These are phyloP conservation scores for Heliconius congener DNA, from an alignment of 1,140 invertebrate genomes.

Conservation along the genomic window DNA sequence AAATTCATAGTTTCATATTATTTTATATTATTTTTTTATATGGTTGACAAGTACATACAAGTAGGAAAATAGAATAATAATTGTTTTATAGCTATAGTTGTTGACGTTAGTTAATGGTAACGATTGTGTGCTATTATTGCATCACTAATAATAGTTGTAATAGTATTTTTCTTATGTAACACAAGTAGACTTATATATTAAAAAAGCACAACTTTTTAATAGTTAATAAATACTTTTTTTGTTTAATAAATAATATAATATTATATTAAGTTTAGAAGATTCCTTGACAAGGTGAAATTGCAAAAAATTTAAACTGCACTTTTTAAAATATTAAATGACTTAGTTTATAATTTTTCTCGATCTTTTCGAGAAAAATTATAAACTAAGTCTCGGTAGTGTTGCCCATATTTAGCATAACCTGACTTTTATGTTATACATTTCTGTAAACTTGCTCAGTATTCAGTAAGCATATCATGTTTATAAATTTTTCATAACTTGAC, in stretches of 20 bases:
- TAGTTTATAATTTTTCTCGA: not conserved
- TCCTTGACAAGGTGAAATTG: not conserved
- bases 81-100: not conserved
- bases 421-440: not conserved
- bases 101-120: not conserved
- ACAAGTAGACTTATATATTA: not conserved
- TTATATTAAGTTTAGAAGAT: not conserved
- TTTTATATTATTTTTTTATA: conserved; percentile 31
- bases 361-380: too few species aligned
- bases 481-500: not conserved
- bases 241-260: not conserved
- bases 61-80: not conserved
- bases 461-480: conserved; percentile 1
- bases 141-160: not conserved
- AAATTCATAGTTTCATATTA: conserved; percentile 9
- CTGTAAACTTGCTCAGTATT: conserved; percentile 8
- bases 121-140: not conserved
- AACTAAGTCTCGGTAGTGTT: not conserved
- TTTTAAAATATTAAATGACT: not conserved
- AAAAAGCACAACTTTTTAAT: conserved; percentile 10
- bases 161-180: not conserved
- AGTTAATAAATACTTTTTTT: not conserved
- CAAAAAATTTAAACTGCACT: not conserved
- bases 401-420: not conserved
- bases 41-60: conserved; percentile 20